Percentiles rank a stretch among this genome's conserved stretches.
phyloP scores from a whole-genome alignment of 2,888 invertebrate genomes.

The Clusia tigrina region DNA sequence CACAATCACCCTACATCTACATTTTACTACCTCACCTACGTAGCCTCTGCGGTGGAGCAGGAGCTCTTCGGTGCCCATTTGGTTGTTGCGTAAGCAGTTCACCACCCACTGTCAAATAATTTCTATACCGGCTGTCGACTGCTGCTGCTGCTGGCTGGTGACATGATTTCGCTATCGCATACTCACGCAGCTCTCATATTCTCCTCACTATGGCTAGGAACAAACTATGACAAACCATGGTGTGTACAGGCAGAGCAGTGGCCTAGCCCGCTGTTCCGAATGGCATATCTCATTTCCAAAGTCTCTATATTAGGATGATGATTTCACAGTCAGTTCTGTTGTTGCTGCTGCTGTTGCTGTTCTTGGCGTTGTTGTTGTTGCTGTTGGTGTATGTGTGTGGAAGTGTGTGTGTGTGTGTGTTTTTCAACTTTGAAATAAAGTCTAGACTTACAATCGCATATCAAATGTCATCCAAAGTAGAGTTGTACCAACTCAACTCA shows the following conservation, averaged over 20 bases:
- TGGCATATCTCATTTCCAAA: conserved; percentile 35
- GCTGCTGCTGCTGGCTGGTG: conserved; percentile 4
- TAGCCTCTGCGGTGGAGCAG: too few relatives aligned
- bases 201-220: too few relatives aligned
- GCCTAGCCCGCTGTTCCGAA: conserved; percentile 12
- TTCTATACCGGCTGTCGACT: background rate
- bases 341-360: conserved; percentile 14
- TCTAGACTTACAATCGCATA: conserved; percentile 52
- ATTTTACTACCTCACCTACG: too few relatives aligned
- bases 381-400: background rate
- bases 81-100: background rate
- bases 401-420: conserved; percentile 11
- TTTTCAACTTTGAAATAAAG: conserved; percentile 49
- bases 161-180: background rate
- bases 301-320: conserved; percentile 38
- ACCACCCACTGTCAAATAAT: background rate
- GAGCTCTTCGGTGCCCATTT: background rate
- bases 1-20: background rate
- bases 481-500: too few relatives aligned
- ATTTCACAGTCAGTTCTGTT: conserved; percentile 33
- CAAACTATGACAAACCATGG: too few relatives aligned
- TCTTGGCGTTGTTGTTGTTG: conserved; percentile 5
- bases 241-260: background rate
- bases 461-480: conserved; percentile 42
- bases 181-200: background rate